phyloP scores from a whole-genome alignment of 2,888 invertebrate species.

The Andricus curvator region DNA sequence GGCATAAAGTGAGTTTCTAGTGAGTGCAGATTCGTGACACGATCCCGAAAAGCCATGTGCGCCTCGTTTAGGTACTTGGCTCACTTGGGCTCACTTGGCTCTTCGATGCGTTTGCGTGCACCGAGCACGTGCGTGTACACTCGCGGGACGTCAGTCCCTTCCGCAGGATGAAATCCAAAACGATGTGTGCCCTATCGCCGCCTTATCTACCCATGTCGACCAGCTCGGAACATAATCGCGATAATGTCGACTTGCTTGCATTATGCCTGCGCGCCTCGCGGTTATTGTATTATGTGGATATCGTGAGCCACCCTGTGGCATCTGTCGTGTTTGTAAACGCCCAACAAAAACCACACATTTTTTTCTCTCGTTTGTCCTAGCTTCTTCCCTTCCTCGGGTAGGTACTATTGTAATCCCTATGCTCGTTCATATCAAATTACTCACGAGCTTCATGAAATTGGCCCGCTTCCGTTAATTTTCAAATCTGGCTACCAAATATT shows the following conservation, averaged over 20 bases:
- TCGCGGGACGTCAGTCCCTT: constrained; percentile 45
- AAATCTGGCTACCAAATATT: background rate
- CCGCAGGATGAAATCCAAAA: constrained; percentile 68
- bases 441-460: background rate
- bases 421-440: constrained; percentile 25
- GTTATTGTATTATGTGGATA: constrained; percentile 57
- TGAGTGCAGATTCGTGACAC: constrained; percentile 47
- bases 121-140: constrained; percentile 54
- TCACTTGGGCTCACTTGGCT: constrained; percentile 40
- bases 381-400: background rate
- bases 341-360: constrained; percentile 47
- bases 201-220: constrained; percentile 67
- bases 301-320: constrained; percentile 51
- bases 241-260: constrained; percentile 52
- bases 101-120: constrained; percentile 55
- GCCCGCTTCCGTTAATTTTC: constrained; percentile 10
- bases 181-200: constrained; percentile 74
- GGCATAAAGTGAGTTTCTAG: constrained; percentile 54
- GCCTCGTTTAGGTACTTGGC: constrained; percentile 66
- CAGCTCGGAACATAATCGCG: constrained; percentile 57
- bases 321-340: constrained; percentile 54
- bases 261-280: constrained; percentile 47
- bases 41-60: constrained; percentile 71
- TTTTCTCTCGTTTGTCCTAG: constrained; percentile 13
- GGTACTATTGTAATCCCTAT: constrained; percentile 3